Conservation (phyloP, 35 echinoderm and acorn worm species). For the Ophioderma brevispina region DNA sequence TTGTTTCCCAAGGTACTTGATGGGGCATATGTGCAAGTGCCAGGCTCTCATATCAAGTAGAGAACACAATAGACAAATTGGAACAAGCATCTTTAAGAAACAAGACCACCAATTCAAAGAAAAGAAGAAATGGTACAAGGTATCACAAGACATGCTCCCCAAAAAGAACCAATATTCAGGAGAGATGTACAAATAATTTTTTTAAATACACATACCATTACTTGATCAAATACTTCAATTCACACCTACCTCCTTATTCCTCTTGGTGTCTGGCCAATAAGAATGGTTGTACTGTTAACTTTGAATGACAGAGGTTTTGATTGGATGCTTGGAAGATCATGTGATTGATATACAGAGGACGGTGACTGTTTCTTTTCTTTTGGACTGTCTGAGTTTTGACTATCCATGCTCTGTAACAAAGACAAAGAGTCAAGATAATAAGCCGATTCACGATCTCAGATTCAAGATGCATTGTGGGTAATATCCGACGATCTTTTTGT, state of each 20-base stretch:
- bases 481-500: too few relatives aligned
- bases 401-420: constrained; percentile 23
- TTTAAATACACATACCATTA: neutral
- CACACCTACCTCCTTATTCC: constrained; percentile 65
- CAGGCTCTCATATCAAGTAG: too few relatives aligned
- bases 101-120: too few relatives aligned
- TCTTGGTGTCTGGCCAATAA: constrained; percentile 78
- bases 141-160: neutral
- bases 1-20: too few relatives aligned
- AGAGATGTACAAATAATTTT: neutral
- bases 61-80: too few relatives aligned
- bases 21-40: too few relatives aligned
- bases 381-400: neutral
- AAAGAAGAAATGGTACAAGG: neutral
- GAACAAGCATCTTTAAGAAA: too few relatives aligned
- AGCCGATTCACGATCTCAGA: too few relatives aligned
- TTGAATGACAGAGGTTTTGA: constrained; percentile 16
- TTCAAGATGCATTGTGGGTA: too few relatives aligned
- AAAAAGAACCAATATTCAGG: neutral
- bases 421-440: too few relatives aligned
- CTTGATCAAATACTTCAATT: neutral
- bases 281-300: constrained; percentile 49
- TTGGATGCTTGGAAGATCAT: neutral
- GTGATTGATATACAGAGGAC: constrained; percentile 3
- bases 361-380: neutral